Percentiles rank a stretch among this genome's conserved stretches.
Evolutionary conservation across 2,113 vertebrate genomes (phyloP).

Genomic region (Apteryx mantelli): DNA sequence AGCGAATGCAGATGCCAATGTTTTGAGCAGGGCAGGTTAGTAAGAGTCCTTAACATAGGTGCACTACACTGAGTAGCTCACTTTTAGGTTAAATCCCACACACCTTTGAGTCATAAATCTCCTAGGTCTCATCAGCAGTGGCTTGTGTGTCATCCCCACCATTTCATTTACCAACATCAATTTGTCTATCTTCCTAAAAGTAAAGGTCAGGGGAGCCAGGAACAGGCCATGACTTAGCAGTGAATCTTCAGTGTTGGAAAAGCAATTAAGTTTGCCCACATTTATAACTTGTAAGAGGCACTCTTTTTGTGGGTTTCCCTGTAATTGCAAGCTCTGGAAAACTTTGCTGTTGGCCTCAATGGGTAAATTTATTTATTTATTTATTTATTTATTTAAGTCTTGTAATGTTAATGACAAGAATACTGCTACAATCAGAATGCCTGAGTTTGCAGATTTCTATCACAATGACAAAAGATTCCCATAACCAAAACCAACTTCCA

Average conservation of each 20-base stretch:
- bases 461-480: not conserved
- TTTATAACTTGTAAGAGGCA: not conserved
- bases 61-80: not conserved
- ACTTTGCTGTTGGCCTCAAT: not conserved
- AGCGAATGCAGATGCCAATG: not conserved
- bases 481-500: not conserved
- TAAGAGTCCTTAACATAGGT: not conserved
- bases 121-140: not conserved
- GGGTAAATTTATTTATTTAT: not conserved
- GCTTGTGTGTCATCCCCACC: not conserved
- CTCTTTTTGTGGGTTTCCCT: not conserved
- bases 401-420: not conserved
- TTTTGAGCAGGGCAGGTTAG: not conserved
- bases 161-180: not conserved
- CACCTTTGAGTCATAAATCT: not conserved
- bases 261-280: not conserved
- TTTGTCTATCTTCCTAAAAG: not conserved
- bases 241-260: not conserved
- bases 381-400: not conserved
- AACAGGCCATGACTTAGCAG: not conserved
- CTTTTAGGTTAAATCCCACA: not conserved
- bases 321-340: not conserved
- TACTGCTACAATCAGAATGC: not conserved
- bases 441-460: not conserved
- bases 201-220: not conserved